Evolutionary conservation across 2,113 vertebrate species (phyloP).

Genomic region (Labeo rohita): DNA sequence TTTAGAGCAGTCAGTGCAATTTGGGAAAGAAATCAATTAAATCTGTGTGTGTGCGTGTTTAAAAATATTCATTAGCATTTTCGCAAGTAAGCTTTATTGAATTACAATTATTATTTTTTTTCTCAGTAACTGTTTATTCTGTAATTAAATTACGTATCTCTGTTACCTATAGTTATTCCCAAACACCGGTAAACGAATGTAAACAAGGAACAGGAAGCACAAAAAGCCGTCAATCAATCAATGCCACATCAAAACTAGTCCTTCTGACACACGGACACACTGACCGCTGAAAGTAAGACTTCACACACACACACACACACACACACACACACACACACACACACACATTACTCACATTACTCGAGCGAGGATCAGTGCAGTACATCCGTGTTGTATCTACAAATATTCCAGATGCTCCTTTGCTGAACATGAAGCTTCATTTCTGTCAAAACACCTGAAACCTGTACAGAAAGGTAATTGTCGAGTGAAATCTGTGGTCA

Average conservation of each 20-base stretch:
- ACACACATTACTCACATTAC: neutral
- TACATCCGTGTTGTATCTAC: neutral
- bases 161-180: too few relatives aligned
- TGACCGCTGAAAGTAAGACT: neutral
- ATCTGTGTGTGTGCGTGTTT: too few relatives aligned
- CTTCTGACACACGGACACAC: too few relatives aligned
- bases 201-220: constrained; percentile 12
- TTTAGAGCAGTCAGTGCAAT: too few relatives aligned
- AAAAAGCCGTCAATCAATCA: neutral
- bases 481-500: neutral
- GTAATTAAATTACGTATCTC: too few relatives aligned
- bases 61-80: too few relatives aligned
- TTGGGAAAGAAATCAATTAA: too few relatives aligned
- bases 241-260: neutral
- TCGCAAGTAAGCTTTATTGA: too few relatives aligned
- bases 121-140: too few relatives aligned
- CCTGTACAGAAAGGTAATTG: neutral
- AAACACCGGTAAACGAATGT: neutral
- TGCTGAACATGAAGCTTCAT: neutral
- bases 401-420: too few relatives aligned
- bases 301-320: neutral
- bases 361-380: neutral
- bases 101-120: too few relatives aligned
- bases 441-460: neutral
- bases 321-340: too few relatives aligned